Percentiles rank a stretch among this genome's conserved stretches.
phyloP scores from a whole-genome alignment of 2,113 vertebrate genomes.

The Chaetodon auriga region DNA sequence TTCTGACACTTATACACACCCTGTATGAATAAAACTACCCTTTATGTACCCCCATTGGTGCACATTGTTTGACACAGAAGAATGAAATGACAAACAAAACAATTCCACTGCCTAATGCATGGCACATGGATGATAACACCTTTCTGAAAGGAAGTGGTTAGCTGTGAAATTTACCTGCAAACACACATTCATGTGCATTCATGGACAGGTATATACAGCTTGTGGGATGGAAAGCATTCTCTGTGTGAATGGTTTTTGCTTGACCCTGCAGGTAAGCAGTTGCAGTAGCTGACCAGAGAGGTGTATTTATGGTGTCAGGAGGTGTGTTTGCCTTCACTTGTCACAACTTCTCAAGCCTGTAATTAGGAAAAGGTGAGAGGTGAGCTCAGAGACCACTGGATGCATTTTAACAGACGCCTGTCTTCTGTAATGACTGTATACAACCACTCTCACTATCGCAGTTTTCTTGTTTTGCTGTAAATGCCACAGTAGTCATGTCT shows the following conservation, averaged over 20 bases:
- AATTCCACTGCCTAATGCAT: not conserved
- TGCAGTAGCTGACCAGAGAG: conserved; percentile 44
- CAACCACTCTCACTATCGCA: conserved; percentile 56
- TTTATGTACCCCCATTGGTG: not conserved
- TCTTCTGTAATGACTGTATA: conserved; percentile 32
- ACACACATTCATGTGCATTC: not conserved
- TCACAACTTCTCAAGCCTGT: conserved; percentile 39
- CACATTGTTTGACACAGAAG: not conserved
- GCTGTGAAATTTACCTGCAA: not conserved
- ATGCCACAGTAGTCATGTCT: not conserved
- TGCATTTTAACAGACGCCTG: conserved; percentile 27
- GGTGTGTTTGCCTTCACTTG: conserved; percentile 57
- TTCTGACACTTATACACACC: not conserved
- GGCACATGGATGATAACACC: not conserved
- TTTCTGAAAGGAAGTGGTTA: conserved; percentile 19
- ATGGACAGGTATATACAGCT: not conserved
- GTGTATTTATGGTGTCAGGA: conserved; percentile 58
- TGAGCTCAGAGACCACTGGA: conserved; percentile 36
- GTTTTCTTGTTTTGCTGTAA: conserved; percentile 2
- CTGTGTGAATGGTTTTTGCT: conserved; percentile 27
- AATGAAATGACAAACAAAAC: not conserved
- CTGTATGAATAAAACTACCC: not conserved
- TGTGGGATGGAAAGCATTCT: conserved; percentile 2
- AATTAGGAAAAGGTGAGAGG: conserved; percentile 69
- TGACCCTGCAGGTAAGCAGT: conserved; percentile 49